These are phyloP conservation scores for Arremon aurantiirostris DNA, from an alignment of 2,797 vertebrate species.

Conservation along the genomic window DNA sequence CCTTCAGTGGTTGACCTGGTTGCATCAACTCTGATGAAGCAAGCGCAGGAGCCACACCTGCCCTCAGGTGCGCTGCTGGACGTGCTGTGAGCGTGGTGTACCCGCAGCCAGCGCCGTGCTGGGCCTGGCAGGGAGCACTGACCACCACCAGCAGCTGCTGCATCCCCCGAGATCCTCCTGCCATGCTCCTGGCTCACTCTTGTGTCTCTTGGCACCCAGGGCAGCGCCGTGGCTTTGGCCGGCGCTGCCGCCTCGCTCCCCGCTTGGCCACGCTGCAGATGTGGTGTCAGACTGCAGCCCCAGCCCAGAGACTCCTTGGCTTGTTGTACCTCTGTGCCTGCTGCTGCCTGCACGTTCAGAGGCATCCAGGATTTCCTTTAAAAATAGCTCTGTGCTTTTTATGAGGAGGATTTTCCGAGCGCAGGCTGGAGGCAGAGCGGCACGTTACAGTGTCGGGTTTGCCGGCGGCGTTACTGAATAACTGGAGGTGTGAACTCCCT, in stretches of 20 bases:
- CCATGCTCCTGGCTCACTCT: not conserved
- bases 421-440: not conserved
- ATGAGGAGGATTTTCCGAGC: constrained; percentile 13
- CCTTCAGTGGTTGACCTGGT: not conserved
- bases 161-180: not conserved
- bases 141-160: not conserved
- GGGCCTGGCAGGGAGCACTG: not conserved
- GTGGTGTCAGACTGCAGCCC: not conserved
- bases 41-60: rapidly evolving
- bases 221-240: constrained; percentile 30
- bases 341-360: not conserved
- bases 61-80: rapidly evolving
- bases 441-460: not conserved
- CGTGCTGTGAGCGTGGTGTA: rapidly evolving
- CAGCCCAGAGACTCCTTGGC: not conserved
- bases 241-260: not conserved
- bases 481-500: constrained; percentile 1
- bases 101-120: rapidly evolving
- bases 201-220: not conserved
- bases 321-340: not conserved
- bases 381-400: not conserved
- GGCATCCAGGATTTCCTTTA: constrained; percentile 42
- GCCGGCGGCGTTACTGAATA: not conserved
- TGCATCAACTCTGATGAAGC: rapidly evolving
- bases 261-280: not conserved